phyloP scores from a whole-genome alignment of 92 coral and sea anemone genomes.

The Plumapathes pennacea region DNA sequence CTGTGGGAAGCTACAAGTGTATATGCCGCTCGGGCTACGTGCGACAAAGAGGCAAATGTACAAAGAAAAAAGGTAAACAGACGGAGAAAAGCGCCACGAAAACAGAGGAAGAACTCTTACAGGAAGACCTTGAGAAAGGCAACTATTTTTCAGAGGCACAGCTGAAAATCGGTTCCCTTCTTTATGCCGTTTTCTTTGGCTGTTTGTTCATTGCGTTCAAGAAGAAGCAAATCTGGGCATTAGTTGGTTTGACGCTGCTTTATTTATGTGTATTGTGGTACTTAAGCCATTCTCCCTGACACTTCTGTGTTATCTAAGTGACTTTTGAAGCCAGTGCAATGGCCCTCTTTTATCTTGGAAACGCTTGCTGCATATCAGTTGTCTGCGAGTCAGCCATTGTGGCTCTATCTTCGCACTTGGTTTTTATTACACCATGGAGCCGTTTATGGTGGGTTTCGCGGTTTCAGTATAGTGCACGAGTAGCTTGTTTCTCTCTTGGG shows the following conservation, averaged over 20 bases:
- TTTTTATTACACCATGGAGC: no score
- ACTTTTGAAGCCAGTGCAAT: no score
- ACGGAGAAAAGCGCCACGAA: conserved; percentile 43
- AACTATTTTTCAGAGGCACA: conserved; percentile 59
- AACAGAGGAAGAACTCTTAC: conserved; percentile 57
- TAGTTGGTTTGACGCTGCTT: conserved; percentile 38
- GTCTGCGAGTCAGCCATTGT: no score
- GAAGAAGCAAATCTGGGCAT: conserved; percentile 59
- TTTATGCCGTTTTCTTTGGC: conserved; percentile 85
- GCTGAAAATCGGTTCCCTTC: conserved; percentile 75
- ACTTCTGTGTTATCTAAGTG: not conserved
- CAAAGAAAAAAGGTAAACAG: conserved; percentile 72
- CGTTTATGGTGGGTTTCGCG: no score
- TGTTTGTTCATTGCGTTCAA: conserved; percentile 65
- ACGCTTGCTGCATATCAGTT: no score
- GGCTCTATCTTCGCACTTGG: no score
- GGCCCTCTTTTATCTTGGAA: no score
- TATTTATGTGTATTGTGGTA: conserved; percentile 68
- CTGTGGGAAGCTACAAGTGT: conserved; percentile 76
- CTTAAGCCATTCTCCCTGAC: conserved; percentile 12
- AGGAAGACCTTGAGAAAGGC: conserved; percentile 74
- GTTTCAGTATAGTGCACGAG: no score
- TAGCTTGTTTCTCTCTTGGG: no score
- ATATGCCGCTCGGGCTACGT: conserved; percentile 77
- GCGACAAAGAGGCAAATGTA: conserved; percentile 73